Conservation (phyloP, 2,113 vertebrate species). For the Casuarius casuarius region DNA sequence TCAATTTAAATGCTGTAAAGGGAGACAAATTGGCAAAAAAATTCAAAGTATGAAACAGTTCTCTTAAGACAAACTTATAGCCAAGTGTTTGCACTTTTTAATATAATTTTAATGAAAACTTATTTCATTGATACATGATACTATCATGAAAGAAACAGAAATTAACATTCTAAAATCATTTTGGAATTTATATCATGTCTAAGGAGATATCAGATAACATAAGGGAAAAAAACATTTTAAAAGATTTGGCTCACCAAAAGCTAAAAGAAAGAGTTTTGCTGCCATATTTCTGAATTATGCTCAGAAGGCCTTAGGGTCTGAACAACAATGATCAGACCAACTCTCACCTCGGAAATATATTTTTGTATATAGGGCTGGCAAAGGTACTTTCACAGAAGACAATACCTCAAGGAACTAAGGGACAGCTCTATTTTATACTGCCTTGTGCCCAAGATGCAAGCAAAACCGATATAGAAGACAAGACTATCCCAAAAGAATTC, state of each 20-base stretch:
- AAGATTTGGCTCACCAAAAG: background rate
- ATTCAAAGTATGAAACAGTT: background rate
- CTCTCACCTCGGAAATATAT: background rate
- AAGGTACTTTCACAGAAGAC: background rate
- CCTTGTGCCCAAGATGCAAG: background rate
- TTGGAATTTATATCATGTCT: background rate
- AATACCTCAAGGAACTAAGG: background rate
- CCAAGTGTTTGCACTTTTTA: background rate
- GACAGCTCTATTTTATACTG: background rate
- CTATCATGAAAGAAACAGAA: background rate
- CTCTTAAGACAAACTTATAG: background rate
- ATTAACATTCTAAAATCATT: no score
- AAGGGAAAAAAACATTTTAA: background rate
- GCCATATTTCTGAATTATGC: background rate
- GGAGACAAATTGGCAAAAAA: background rate
- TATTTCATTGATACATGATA: background rate
- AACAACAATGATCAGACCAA: background rate
- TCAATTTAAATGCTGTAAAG: background rate
- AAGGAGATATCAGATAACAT: background rate
- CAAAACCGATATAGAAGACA: background rate
- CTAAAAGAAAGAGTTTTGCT: background rate
- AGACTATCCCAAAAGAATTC: background rate
- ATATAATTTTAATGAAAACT: background rate
- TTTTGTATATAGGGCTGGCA: background rate
- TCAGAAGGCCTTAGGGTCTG: background rate